phyloP scores from a whole-genome alignment of 2,113 vertebrate species.

The Alaudala cheleensis region DNA sequence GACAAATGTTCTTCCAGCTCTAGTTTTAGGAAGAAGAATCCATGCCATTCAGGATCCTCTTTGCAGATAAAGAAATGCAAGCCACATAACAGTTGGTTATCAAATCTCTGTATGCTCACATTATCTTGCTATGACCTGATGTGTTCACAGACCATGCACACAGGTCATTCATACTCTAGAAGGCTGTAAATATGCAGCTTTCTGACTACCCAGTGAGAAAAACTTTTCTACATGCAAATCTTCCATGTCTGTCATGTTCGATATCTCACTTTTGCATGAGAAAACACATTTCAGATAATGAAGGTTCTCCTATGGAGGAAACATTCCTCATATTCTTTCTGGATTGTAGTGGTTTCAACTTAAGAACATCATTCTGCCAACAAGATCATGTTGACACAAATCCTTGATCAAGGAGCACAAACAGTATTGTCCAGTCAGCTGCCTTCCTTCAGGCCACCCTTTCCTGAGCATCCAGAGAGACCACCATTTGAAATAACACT shows the following conservation, averaged over 20 bases:
- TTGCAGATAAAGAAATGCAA: neutral
- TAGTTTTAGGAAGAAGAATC: neutral
- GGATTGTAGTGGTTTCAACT: neutral
- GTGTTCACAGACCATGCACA: neutral
- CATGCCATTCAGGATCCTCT: neutral
- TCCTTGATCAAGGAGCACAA: neutral
- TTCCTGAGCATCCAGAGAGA: slow-evolving; percentile 5
- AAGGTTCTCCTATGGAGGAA: neutral
- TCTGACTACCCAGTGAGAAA: neutral
- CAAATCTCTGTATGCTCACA: neutral
- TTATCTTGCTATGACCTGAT: neutral
- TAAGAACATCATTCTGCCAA: neutral
- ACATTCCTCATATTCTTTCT: neutral
- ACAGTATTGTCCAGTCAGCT: neutral
- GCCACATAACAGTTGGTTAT: neutral
- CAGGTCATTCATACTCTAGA: neutral
- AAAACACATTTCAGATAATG: neutral
- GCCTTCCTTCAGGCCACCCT: neutral
- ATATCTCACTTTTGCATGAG: neutral
- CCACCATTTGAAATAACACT: slow-evolving; percentile 22
- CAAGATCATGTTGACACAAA: neutral
- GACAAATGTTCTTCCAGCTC: neutral
- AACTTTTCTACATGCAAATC: neutral
- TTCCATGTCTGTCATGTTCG: neutral
- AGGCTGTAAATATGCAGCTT: neutral